Evolutionary conservation across 2,888 invertebrate genomes (phyloP).

Genomic region (Cylindroiulus punctatus): DNA sequence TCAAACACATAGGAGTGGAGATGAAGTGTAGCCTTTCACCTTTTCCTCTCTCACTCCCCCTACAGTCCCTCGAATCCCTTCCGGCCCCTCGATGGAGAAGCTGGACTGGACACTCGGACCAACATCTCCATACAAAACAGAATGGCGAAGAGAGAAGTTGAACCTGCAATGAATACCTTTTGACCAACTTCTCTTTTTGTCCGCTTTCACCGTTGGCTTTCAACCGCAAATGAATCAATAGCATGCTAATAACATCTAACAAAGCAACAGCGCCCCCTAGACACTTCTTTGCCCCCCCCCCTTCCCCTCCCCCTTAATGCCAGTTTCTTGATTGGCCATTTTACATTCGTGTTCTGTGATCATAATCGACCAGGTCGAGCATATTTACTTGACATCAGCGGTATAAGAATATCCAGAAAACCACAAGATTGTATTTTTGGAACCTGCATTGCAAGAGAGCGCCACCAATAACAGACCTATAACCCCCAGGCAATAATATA

Average conservation of each 20-base stretch:
- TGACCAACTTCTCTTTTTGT: constrained; percentile 25
- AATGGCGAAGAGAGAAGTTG: constrained; percentile 17
- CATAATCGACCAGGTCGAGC: background rate
- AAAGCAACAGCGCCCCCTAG: background rate
- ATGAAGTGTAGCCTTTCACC: constrained; percentile 32
- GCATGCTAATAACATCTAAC: background rate
- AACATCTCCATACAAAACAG: background rate
- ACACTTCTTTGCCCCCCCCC: background rate
- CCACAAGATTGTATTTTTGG: background rate
- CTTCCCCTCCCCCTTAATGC: background rate
- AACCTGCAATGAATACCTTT: constrained; percentile 9
- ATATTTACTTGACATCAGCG: too few species aligned
- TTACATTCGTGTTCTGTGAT: background rate
- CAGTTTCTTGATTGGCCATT: background rate
- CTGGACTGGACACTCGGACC: background rate
- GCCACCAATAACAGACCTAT: too few species aligned
- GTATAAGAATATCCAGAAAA: background rate
- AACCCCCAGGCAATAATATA: too few species aligned
- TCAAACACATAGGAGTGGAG: constrained; percentile 24
- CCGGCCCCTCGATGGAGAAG: background rate
- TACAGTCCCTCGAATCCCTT: background rate
- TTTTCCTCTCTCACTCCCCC: constrained; percentile 8
- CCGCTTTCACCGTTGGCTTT: background rate
- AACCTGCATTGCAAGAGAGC: too few species aligned
- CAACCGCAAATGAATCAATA: constrained; percentile 11